Evolutionary conservation across 2,797 vertebrate species (phyloP).

Genomic region (Threskiornis aethiopicus): DNA sequence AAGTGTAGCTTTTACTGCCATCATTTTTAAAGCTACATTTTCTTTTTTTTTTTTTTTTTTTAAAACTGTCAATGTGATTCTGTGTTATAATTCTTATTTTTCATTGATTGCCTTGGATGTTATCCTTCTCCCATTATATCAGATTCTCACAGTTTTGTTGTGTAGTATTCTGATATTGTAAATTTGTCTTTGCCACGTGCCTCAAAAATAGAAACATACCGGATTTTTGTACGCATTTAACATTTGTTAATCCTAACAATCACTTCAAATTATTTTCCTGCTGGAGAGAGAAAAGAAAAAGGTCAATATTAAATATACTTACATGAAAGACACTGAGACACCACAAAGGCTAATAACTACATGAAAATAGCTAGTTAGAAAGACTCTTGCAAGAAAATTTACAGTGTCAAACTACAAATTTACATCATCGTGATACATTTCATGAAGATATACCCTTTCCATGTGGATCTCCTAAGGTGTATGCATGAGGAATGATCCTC

Average conservation of each 20-base stretch:
- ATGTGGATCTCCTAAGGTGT: neutral
- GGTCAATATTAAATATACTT: neutral
- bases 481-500: neutral
- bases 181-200: neutral
- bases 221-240: neutral
- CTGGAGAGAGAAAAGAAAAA: neutral
- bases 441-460: neutral
- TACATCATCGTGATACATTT: neutral
- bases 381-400: neutral
- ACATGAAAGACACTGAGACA: neutral
- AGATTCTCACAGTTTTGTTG: neutral
- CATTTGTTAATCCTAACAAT: neutral
- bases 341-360: neutral
- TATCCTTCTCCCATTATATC: neutral
- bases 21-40: neutral
- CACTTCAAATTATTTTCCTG: neutral
- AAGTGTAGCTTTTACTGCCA: neutral
- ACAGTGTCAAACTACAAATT: neutral
- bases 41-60: neutral
- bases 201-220: neutral
- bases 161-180: neutral
- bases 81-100: neutral
- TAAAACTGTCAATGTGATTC: neutral
- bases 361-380: neutral
- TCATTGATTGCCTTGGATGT: neutral